Percentiles rank a stretch among this genome's conserved stretches.
phyloP scores from a whole-genome alignment of 2,888 invertebrate species.

The Sipha maydis region DNA sequence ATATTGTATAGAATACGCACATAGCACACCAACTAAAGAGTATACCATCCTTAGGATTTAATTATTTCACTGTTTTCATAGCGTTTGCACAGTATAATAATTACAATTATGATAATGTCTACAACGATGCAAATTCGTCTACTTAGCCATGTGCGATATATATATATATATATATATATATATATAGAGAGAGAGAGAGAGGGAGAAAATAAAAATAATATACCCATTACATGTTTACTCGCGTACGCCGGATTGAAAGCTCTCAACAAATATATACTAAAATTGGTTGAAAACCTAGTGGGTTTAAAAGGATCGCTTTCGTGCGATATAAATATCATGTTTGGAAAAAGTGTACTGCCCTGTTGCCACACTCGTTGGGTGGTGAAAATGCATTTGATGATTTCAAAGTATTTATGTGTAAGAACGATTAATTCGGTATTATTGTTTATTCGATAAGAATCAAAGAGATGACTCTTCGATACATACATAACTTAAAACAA shows the following conservation, averaged over 20 bases:
- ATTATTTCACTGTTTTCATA: conserved; percentile 2
- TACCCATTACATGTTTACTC: background rate
- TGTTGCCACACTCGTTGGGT: too few relatives aligned
- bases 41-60: background rate
- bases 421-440: too few relatives aligned
- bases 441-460: too few relatives aligned
- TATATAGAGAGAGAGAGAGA: too few relatives aligned
- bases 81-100: background rate
- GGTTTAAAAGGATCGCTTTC: conserved; percentile 22
- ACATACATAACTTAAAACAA: too few relatives aligned
- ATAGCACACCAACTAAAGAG: background rate
- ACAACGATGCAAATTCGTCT: background rate
- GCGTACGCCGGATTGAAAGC: background rate
- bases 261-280: conserved; percentile 25
- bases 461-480: too few relatives aligned
- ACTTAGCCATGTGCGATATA: too few relatives aligned
- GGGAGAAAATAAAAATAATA: conserved; percentile 5
- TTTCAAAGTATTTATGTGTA: too few relatives aligned
- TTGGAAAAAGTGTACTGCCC: too few relatives aligned
- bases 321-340: too few relatives aligned
- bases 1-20: background rate
- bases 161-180: background rate
- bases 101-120: conserved; percentile 30
- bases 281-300: conserved; percentile 23
- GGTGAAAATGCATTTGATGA: too few relatives aligned